Percentiles rank a stretch among this genome's conserved stretches.
Conservation (phyloP, 1,140 invertebrate genomes). For the Trichoplusia ni region DNA sequence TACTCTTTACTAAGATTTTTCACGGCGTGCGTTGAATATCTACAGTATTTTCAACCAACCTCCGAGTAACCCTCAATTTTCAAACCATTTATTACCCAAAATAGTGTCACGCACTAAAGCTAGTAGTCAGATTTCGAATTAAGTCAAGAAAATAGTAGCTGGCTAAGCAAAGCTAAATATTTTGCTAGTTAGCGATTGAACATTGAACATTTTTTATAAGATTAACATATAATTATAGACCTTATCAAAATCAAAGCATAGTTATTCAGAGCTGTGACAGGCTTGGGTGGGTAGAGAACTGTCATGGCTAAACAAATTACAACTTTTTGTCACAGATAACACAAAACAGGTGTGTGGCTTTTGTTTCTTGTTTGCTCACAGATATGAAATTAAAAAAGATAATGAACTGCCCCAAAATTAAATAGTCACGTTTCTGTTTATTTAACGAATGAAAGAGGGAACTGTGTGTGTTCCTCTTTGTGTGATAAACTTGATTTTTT, state of each 20-base stretch:
- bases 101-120: no score
- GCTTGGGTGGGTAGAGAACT: conserved; percentile 19
- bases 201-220: no score
- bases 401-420: conserved; percentile 39
- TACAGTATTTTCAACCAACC: no score
- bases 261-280: conserved; percentile 4
- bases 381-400: conserved; percentile 48
- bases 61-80: no score
- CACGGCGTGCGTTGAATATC: no score
- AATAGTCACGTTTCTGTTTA: conserved; percentile 42
- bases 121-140: no score
- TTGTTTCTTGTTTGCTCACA: conserved; percentile 37
- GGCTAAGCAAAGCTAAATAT: no score
- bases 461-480: conserved; percentile 14
- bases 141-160: no score
- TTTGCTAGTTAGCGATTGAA: no score
- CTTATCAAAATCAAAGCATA: conserved; percentile 2
- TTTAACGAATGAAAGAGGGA: conserved; percentile 24
- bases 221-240: no score
- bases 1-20: no score
- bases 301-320: conserved; percentile 27
- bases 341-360: conserved; percentile 44
- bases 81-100: no score
- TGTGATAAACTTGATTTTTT: conserved; percentile 1
- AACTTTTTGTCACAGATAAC: conserved; percentile 44